Percentiles rank a stretch among this genome's conserved stretches.
phyloP scores from a whole-genome alignment of 64 coral and sea anemone genomes.

The Trachythela sp. region DNA sequence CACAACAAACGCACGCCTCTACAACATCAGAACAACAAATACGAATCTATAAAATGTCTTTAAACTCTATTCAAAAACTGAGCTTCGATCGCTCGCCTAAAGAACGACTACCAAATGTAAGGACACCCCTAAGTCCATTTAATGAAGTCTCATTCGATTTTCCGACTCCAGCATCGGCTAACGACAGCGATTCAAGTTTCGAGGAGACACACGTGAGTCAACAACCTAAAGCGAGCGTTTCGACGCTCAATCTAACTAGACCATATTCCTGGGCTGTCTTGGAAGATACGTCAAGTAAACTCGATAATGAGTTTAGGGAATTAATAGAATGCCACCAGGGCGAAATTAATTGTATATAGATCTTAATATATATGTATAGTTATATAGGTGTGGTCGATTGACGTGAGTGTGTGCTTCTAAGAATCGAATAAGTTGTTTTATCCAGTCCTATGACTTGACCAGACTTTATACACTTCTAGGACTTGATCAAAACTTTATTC shows the following conservation, averaged over 20 bases:
- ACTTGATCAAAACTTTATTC: too few relatives aligned
- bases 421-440: too few relatives aligned
- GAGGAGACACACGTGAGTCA: not conserved
- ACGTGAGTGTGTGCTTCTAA: too few relatives aligned
- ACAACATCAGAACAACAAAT: conserved; percentile 8
- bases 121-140: not conserved
- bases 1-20: not conserved
- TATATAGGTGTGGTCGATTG: too few relatives aligned
- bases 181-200: not conserved
- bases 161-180: not conserved
- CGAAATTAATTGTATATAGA: conserved; percentile 20
- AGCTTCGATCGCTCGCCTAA: not conserved
- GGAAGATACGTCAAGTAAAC: not conserved
- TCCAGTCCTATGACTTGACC: too few relatives aligned
- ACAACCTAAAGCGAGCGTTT: not conserved
- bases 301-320: not conserved
- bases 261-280: conserved; percentile 1
- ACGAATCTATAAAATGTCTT: conserved; percentile 12
- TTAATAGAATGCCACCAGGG: conserved; percentile 4
- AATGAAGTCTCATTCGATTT: not conserved
- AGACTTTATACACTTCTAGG: too few relatives aligned
- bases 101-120: not conserved
- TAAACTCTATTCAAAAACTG: conserved; percentile 11
- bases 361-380: not conserved
- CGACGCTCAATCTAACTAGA: not conserved